phyloP scores from a whole-genome alignment of 2,797 vertebrate species.

The Poecilia gillii region DNA sequence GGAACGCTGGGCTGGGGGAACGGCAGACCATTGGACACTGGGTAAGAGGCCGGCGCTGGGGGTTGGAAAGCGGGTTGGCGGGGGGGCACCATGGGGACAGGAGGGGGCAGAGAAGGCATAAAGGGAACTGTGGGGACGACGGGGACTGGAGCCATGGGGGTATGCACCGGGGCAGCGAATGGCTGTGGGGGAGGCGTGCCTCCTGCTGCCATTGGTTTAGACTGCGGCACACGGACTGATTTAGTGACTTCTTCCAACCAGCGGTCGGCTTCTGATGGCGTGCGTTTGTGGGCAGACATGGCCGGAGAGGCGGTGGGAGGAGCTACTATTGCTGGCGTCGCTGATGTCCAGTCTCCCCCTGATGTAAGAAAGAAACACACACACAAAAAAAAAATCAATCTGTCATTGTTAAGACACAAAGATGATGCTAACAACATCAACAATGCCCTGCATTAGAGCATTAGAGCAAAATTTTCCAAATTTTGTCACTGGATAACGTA shows the following conservation, averaged over 20 bases:
- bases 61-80: slow-evolving; percentile 86
- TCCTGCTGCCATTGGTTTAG: slow-evolving; percentile 50
- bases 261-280: slow-evolving; percentile 95
- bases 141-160: slow-evolving; percentile 72
- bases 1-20: slow-evolving; percentile 88
- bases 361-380: slow-evolving; percentile 19
- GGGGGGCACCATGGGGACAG: slow-evolving; percentile 86
- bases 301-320: slow-evolving; percentile 71
- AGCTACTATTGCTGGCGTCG: slow-evolving; percentile 62
- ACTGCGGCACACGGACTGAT: slow-evolving; percentile 86
- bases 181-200: slow-evolving; percentile 48
- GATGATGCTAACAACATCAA: neutral
- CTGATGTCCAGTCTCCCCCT: slow-evolving; percentile 84
- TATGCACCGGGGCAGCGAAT: slow-evolving; percentile 61
- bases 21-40: slow-evolving; percentile 90
- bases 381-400: neutral
- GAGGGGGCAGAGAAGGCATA: slow-evolving; percentile 81
- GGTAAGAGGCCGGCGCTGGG: slow-evolving; percentile 80
- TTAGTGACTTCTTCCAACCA: slow-evolving; percentile 98
- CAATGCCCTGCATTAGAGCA: neutral
- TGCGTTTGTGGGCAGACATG: slow-evolving; percentile 87
- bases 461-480: neutral
- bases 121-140: slow-evolving; percentile 81
- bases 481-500: neutral
- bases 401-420: neutral